Percentiles rank a stretch among this genome's conserved stretches.
phyloP scores from a whole-genome alignment of 2,797 vertebrate species.

The Poeciliopsis presidionis region DNA sequence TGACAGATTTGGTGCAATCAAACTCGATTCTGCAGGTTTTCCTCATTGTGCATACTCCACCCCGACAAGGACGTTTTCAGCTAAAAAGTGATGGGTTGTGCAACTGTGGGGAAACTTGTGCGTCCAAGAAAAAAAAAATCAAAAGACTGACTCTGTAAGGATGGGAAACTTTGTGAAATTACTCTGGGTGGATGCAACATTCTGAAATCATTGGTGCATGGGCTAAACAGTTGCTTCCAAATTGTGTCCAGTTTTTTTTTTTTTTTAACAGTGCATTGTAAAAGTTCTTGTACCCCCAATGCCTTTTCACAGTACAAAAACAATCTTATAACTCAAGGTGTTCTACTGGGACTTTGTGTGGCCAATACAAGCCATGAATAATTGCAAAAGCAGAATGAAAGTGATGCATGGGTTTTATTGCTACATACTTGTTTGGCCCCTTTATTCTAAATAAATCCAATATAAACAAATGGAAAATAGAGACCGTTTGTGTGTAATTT shows the following conservation, averaged over 20 bases:
- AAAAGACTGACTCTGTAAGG: conserved; percentile 14
- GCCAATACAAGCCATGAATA: not conserved
- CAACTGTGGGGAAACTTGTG: conserved; percentile 23
- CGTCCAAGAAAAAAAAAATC: conserved; percentile 41
- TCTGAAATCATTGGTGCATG: conserved; percentile 6
- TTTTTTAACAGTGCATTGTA: not conserved
- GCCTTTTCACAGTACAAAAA: not conserved
- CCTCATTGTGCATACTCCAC: conserved; percentile 47
- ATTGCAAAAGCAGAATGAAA: not conserved
- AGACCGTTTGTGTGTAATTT: not conserved
- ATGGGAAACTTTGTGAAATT: conserved; percentile 34
- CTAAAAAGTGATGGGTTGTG: conserved; percentile 25
- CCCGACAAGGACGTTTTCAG: conserved; percentile 65
- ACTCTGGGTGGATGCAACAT: conserved; percentile 11
- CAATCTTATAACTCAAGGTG: not conserved
- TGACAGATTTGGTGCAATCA: conserved; percentile 78
- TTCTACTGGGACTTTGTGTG: not conserved
- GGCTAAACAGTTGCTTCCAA: conserved; percentile 6
- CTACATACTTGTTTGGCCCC: not conserved
- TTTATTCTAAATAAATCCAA: not conserved
- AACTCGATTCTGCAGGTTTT: conserved; percentile 60
- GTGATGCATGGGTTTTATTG: not conserved
- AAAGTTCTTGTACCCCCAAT: not conserved
- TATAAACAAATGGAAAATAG: not conserved
- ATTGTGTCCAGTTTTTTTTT: not conserved